Base-by-base conservation (phyloP, 2,797 vertebrate species). In the Allobates femoralis region DNA sequence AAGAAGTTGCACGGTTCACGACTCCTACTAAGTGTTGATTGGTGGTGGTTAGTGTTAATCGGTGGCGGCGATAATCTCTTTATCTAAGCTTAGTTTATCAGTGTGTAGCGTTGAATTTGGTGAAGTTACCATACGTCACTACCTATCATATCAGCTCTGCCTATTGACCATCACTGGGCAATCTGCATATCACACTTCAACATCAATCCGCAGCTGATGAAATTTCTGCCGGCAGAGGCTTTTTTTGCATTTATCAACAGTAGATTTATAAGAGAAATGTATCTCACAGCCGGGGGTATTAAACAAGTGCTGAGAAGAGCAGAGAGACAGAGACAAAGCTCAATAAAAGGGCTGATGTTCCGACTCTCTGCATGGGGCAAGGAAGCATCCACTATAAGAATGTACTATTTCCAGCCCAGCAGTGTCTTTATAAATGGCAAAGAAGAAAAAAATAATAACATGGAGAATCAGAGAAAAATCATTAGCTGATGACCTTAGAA, bases 401-500 rank as follows among this genome's bases (percentile, higher is more conserved):
- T 77, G n/a, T 28, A 84, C 64, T 46, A 84, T 67, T 78, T 41
- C 75, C 67, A 81, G 21, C 32, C 28, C 66, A 16, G 66, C 37
- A 74, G 18, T 50, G 30, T 56, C 5, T 74, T 58, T 28, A 73
- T 60, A 32, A 74, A 83, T 12, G n/a, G 32, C 12, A n/a, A 30
- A 7, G 15, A 2, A 28, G 34, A 37, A 16, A 19, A 46, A 41
- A 37, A n/a, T 26, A 81, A 34, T 71, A 87, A n/a, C 81, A 18
- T 0, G 28, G 77, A 79, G 5, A 58, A 32, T 83, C 84, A 78
- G 83, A n/a, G 41, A 50, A 75, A 60, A 64, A 78, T 58, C 75
- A 88, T 64, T 79, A 84, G 79, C 89, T 90, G 88, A 89, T 92
- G 91, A 94, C 93, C 92, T 93, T 91, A 86, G 88, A 87, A 92